Evolutionary conservation across 92 coral and sea anemone genomes (phyloP).

Genomic region (Diadumene lineata): DNA sequence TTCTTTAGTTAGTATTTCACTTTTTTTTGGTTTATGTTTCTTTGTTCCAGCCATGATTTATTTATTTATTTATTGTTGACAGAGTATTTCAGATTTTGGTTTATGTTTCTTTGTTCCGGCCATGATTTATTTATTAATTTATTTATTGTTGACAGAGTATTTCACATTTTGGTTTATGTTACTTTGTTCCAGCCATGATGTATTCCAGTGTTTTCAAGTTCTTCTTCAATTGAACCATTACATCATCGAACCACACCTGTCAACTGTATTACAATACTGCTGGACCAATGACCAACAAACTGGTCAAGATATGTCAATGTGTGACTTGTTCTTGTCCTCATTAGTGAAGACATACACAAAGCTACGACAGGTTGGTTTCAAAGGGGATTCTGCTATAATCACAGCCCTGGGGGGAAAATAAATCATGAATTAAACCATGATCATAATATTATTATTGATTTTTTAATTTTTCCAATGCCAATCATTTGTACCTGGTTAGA

Average conservation of each 20-base stretch:
- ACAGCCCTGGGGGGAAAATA: no score
- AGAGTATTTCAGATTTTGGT: no score
- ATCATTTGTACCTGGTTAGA: no score
- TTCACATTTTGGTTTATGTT: background rate
- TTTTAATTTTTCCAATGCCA: no score
- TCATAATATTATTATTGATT: no score
- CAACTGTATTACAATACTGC: conserved; percentile 45
- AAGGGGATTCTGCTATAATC: background rate
- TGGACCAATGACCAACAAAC: conserved; percentile 31
- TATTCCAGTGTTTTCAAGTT: conserved; percentile 53
- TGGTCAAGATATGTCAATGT: background rate
- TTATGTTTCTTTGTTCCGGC: no score
- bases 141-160: no score
- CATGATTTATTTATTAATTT: no score
- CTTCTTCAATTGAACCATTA: conserved; percentile 67
- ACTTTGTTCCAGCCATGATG: conserved; percentile 9
- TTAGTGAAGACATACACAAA: conserved; percentile 53
- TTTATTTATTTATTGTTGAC: no score
- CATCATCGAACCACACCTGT: conserved; percentile 69
- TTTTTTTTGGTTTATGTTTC: background rate
- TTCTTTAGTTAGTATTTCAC: no score
- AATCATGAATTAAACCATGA: no score
- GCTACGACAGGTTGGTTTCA: conserved; percentile 66
- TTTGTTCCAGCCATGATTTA: conserved; percentile 13
- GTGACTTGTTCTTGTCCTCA: background rate